Evolutionary conservation across 2,888 invertebrate species (phyloP), one percentile per base, ranked within the genome.

Genomic region (Clistopyga incitator): DNA sequence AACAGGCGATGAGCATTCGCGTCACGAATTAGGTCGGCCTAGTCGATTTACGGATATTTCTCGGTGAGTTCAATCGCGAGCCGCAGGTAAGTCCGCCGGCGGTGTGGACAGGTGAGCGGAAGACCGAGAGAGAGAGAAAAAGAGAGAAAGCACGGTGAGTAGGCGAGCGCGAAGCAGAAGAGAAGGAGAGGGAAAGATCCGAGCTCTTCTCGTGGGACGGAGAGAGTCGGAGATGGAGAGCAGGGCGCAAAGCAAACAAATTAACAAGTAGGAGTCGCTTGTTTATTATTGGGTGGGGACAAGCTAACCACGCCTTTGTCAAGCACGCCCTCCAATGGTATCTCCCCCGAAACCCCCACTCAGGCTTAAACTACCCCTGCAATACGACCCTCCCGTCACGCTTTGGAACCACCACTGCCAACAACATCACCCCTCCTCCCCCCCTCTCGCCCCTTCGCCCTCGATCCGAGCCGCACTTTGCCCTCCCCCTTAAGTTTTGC

Each of bases 211-310:
- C n/a, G 34, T 11, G 25, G 45, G 75, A 67, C 23, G 54, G 42
- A 67, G 45, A 72, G 25, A 29, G 25, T 15, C 11, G 54, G 52
- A 25, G 34, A 15, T 42, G 67, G 45, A 61, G 59, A 45, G 68
- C 20, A 84, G 88, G 86, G 87, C 87, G 87, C 88, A 91, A 91
- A 91, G 90, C 91, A 92, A 92, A 92, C 91, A 92, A 92, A 92
- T 92, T 92, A 92, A 92, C 90, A 87, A 87, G 90, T 89, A 88
- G 87, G 90, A 88, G 90, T 89, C 84, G 90, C 90, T 92, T 92
- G 92, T 92, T 92, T 92, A 92, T 92, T 91, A 90, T 91, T 92
- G 92, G 92, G 90, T 92, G 92, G 92, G 90, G 88, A 90, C 89
- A 88, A 86, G 87, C 81, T 88, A 90, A 91, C 92, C 92, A 92